Percentiles rank a stretch among this genome's conserved stretches.
Evolutionary conservation across 2,888 invertebrate species (phyloP).

Genomic region (Celastrina argiolus): DNA sequence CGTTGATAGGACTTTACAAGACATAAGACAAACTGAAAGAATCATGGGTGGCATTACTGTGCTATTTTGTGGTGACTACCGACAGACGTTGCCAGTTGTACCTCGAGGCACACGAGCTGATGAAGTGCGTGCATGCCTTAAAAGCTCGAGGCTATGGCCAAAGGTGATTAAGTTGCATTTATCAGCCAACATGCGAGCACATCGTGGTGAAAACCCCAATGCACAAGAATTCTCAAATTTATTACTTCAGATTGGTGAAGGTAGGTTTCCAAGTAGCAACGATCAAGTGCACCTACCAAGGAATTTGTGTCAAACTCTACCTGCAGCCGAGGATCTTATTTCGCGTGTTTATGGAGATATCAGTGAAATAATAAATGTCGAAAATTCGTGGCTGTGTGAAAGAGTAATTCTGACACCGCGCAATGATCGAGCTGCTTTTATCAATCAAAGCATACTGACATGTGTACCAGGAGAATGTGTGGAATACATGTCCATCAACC

Average conservation of each 20-base stretch:
- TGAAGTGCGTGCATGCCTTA: conserved; percentile 24
- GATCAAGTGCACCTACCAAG: too few relatives aligned
- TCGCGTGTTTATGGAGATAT: too few relatives aligned
- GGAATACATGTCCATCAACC: too few relatives aligned
- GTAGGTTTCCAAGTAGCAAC: too few relatives aligned
- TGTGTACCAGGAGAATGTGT: too few relatives aligned
- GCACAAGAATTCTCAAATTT: conserved; percentile 20
- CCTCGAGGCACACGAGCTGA: conserved; percentile 23
- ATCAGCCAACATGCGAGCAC: conserved; percentile 24
- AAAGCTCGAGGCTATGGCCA: conserved; percentile 23
- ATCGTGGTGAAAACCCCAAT: conserved; percentile 3
- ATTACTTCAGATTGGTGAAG: conserved; percentile 26
- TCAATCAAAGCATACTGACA: too few relatives aligned
- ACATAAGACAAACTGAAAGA: conserved; percentile 1
- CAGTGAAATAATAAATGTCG: too few relatives aligned
- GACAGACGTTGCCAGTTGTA: conserved; percentile 23
- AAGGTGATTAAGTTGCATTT: conserved; percentile 25
- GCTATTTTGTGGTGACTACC: conserved; percentile 21
- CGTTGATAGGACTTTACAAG: conserved; percentile 18
- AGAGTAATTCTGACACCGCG: too few relatives aligned
- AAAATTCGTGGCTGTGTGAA: too few relatives aligned
- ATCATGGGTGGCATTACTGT: conserved; percentile 12
- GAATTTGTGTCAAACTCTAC: too few relatives aligned
- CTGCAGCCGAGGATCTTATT: too few relatives aligned
- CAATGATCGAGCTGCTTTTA: too few relatives aligned